A percentile compares a stretch with the other conserved stretches of the same genome.
Conservation (phyloP, 2,888 invertebrate species). For the Empis livida region DNA sequence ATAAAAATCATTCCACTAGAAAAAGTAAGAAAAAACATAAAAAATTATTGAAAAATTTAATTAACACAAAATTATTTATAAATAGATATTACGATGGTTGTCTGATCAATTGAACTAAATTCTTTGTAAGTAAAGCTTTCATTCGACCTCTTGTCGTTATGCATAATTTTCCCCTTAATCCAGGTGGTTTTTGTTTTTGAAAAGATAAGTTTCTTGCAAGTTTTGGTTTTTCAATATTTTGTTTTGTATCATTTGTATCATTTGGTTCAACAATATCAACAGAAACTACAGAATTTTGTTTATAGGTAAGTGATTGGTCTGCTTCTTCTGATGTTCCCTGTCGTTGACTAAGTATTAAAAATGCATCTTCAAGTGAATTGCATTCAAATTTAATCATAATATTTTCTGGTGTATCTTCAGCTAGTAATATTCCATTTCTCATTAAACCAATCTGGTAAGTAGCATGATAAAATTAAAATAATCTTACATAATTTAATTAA, state of each 20-base stretch:
- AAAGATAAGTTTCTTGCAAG: slow-evolving; percentile 3
- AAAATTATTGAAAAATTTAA: neutral
- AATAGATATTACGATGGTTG: slow-evolving; percentile 55
- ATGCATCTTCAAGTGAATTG: slow-evolving; percentile 73
- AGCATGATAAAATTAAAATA: slow-evolving; percentile 8
- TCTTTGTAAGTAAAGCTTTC: slow-evolving; percentile 56
- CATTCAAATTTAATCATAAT: slow-evolving; percentile 57
- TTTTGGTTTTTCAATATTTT: slow-evolving; percentile 15
- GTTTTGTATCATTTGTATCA: slow-evolving; percentile 14
- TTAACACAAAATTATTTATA: neutral
- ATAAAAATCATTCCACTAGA: slow-evolving; percentile 71
- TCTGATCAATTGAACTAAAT: slow-evolving; percentile 52
- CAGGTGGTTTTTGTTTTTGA: slow-evolving; percentile 8
- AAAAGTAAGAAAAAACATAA: slow-evolving; percentile 15
- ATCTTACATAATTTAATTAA: neutral
- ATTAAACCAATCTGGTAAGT: slow-evolving; percentile 92
- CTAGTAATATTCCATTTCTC: slow-evolving; percentile 70
- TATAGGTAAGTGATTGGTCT: neutral
- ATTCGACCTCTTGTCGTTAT: slow-evolving; percentile 37
- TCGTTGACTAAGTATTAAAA: slow-evolving; percentile 60
- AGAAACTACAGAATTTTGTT: neutral
- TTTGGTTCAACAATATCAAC: slow-evolving; percentile 20
- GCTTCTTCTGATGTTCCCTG: slow-evolving; percentile 32
- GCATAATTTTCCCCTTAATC: slow-evolving; percentile 20
- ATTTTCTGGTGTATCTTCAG: slow-evolving; percentile 67